Evolutionary conservation across 35 echinoderm and acorn worm species (phyloP).

Genomic region (Anneissia japonica): DNA sequence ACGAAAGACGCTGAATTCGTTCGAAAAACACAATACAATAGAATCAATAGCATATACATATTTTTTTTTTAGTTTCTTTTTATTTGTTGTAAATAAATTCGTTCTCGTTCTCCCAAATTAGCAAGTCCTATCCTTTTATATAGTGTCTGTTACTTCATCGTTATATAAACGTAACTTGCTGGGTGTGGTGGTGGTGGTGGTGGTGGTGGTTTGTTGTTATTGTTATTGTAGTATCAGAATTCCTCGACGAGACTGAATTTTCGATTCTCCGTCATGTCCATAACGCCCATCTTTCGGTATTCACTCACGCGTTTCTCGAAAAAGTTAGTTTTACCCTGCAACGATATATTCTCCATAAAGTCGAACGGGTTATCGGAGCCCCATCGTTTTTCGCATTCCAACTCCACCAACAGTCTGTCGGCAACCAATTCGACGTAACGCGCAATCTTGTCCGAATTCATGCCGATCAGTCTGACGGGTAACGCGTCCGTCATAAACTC

Average conservation of each 20-base stretch:
- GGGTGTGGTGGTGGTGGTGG: no score
- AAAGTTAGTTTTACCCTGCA: slow-evolving; percentile 95
- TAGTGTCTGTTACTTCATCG: no score
- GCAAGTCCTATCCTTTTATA: no score
- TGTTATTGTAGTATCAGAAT: no score
- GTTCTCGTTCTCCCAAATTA: no score
- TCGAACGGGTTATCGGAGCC: slow-evolving; percentile 68
- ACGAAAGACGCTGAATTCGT: no score
- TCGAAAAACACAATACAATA: no score
- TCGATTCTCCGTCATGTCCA: slow-evolving; percentile 20
- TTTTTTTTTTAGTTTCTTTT: no score
- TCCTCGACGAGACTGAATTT: slow-evolving; percentile 66
- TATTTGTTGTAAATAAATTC: no score
- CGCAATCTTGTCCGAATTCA: slow-evolving; percentile 65
- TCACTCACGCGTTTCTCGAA: slow-evolving; percentile 84
- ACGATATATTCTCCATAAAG: slow-evolving; percentile 93
- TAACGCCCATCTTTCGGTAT: slow-evolving; percentile 65
- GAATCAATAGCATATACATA: no score
- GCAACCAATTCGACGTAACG: slow-evolving; percentile 94
- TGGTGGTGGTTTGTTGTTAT: no score
- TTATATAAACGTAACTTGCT: no score
- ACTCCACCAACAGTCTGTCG: slow-evolving; percentile 61
- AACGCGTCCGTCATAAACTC: slow-evolving; percentile 70
- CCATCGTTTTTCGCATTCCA: slow-evolving; percentile 61
- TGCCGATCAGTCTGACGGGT: slow-evolving; percentile 64